A percentile compares a stretch with the other conserved stretches of the same genome.
phyloP scores from a whole-genome alignment of 1,140 invertebrate genomes.

The Eupristina koningsbergeri region DNA sequence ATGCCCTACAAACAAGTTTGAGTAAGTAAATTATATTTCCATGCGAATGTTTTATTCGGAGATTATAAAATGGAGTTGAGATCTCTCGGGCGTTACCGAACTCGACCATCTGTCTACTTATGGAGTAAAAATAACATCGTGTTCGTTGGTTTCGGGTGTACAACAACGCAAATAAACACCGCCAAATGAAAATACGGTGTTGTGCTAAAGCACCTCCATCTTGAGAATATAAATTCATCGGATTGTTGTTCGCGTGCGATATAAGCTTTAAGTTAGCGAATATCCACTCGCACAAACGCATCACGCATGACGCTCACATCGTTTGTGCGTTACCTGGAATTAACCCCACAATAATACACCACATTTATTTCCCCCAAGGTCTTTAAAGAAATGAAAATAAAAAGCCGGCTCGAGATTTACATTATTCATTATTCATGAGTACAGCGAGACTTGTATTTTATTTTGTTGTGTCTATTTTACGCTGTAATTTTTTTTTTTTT shows the following conservation, averaged over 20 bases:
- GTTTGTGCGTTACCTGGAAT: background rate
- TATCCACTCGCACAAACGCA: background rate
- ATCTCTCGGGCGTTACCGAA: background rate
- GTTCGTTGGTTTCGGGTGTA: background rate
- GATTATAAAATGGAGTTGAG: background rate
- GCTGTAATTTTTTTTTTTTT: no score
- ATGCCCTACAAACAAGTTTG: no score
- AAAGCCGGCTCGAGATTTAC: background rate
- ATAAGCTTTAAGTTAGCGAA: background rate
- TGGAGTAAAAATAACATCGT: background rate
- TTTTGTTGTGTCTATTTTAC: background rate
- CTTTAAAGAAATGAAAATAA: background rate
- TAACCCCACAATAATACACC: background rate
- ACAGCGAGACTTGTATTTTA: background rate
- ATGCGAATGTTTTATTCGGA: background rate
- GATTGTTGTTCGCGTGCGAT: background rate
- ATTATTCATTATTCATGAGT: background rate
- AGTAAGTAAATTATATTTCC: background rate
- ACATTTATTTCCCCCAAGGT: conserved; percentile 15
- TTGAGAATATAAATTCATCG: background rate
- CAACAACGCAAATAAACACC: background rate
- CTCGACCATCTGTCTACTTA: background rate
- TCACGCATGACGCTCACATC: background rate
- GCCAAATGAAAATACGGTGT: background rate
- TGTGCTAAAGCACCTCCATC: background rate